A percentile compares a stretch with the other conserved stretches of the same genome.
phyloP scores from a whole-genome alignment of 2,888 invertebrate genomes.

The Elaeidobius kamerunicus region DNA sequence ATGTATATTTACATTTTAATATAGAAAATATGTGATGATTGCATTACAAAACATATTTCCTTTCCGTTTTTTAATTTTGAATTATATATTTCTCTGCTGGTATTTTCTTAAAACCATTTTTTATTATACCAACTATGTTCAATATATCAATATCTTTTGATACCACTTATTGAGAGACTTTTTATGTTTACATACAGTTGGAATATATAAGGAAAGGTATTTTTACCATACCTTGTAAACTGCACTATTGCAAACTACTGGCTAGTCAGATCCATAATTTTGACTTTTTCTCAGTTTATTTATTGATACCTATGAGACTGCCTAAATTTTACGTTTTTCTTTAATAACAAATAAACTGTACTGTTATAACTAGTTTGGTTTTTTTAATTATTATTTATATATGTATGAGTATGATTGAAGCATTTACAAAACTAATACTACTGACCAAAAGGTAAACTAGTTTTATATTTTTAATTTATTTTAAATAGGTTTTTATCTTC shows the following conservation, averaged over 20 bases:
- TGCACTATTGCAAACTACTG: conserved; percentile 14
- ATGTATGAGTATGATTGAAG: conserved; percentile 19
- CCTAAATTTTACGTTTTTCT: conserved; percentile 31
- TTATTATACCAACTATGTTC: conserved; percentile 5
- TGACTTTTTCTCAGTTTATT: conserved; percentile 32
- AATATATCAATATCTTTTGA: conserved; percentile 11
- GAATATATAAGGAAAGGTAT: conserved; percentile 3
- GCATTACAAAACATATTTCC: too few species aligned
- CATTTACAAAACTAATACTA: conserved; percentile 9
- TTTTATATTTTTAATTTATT: conserved; percentile 6
- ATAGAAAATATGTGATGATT: too few species aligned
- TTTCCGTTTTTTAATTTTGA: too few species aligned
- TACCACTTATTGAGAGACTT: conserved; percentile 6
- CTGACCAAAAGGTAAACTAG: background rate
- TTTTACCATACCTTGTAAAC: conserved; percentile 13
- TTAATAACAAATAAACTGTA: conserved; percentile 27
- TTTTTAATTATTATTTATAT: conserved; percentile 23
- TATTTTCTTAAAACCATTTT: conserved; percentile 8
- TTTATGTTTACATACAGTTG: background rate
- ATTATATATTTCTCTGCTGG: conserved; percentile 6
- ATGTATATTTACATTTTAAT: background rate
- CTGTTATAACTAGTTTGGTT: conserved; percentile 24
- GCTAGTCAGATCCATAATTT: conserved; percentile 27
- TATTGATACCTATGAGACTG: conserved; percentile 35
- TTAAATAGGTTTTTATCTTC: background rate